Base-by-base conservation (phyloP, 2,797 vertebrate species). In the Coreius guichenoti region DNA sequence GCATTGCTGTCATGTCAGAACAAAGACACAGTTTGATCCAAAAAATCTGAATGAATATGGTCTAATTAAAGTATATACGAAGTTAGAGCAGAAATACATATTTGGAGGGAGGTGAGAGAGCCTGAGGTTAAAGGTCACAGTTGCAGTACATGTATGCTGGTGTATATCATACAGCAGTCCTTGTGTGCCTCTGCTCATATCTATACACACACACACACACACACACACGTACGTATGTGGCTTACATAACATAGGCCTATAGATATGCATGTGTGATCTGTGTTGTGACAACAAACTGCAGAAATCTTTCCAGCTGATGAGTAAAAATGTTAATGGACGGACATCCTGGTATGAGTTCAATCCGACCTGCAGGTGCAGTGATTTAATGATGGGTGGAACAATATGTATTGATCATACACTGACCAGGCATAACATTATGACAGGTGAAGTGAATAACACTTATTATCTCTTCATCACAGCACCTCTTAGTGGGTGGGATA, bases 91-190 rank as follows among this genome's bases (percentile, higher is more conserved):
- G 49, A 19, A 51, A 51, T 49, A 14, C 23, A 17, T 17, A 26
- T 61, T 45, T 58, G 33, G 54, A 69, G 5, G 8, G 8, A 63
- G 36, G 56, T 45, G 56, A 79, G 17, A 36, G 75, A n/a, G 33
- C 23, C 21, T 29, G 76, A 63, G 56, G 76, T 63, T 45, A 79
- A 80, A 51, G 78, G 29, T 80, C 63, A 80, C 21, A 51, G n/a
- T 12, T 17, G 16, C 16, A 45, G 56, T 13, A 31, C 58, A 45
- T 31, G n/a, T 13, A 63, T 79, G 36, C n/a, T 45, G 39, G 12
- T 79, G 58, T 79, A 23, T 78, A 47, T 8, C 26, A 65, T 43
- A 3, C 54, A 56, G 21, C 21, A 23, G 21, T 54, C 19, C 29
- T 14, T 54, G 21, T 14, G 31, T 33, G 8, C 8, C 19, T 54